Evolutionary conservation across 1,140 invertebrate species (phyloP), one percentile per base, ranked within the genome.

Genomic region (Mizuhopecten yessoensis): DNA sequence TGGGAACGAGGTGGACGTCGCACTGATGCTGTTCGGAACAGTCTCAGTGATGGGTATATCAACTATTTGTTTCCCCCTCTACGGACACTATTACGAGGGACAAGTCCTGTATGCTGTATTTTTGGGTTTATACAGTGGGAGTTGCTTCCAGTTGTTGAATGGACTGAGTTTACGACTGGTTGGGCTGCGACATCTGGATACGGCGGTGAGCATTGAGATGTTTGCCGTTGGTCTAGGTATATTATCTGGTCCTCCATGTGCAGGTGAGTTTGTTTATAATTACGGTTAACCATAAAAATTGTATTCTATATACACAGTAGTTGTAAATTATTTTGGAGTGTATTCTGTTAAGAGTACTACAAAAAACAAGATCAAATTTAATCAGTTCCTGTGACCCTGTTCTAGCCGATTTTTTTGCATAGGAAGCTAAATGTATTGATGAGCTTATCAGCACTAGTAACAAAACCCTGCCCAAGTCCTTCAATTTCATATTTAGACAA

Each of bases 231-330:
- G 91, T 9, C 11, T 92, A 57, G 91, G 89, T 2, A 86, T 88
- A 39, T 15, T 90, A 0, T 11, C 87, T 34, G 91, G 91, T 34
- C 89, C 89, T 33, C 88, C 87, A 20, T 34, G 89, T 34, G 91
- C n/a, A 90, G 89, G 89, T 92, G 2, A 75, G 23, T 75, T 29
- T 29, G 17, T 29, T 9, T 75, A 5, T 75, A 17, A n/a, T 29
- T 29, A 75, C 42, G 9, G 9, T 45, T 1, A 45, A 45, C 13
- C 36, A 39, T 39, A 7, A n/a, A n/a, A n/a, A n/a, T n/a, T n/a
- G n/a, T n/a, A n/a, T n/a, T n/a, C n/a, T n/a, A n/a, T n/a, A n/a
- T n/a, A n/a, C n/a, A n/a, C n/a, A n/a, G n/a, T n/a, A n/a, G n/a
- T n/a, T n/a, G n/a, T n/a, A n/a, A n/a, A n/a, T n/a, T n/a, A n/a